These are phyloP conservation scores for Semibalanus balanoides DNA, from an alignment of 1,140 invertebrate species.

Conservation along the genomic window DNA sequence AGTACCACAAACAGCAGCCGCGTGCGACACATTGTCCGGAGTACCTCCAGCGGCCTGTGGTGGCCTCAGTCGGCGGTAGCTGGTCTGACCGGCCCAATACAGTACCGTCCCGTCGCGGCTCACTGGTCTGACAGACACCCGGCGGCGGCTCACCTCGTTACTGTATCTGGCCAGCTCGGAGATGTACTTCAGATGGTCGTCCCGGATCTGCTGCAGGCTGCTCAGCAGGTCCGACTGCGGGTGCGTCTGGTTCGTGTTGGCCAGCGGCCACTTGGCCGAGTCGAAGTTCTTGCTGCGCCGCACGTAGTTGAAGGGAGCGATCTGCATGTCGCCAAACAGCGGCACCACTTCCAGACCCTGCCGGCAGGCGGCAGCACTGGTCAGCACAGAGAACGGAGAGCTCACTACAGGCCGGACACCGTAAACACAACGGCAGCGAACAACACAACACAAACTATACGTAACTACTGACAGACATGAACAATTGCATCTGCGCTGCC, in stretches of 20 bases:
- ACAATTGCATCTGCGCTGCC: not conserved
- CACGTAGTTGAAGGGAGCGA: constrained; percentile 96
- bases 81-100: no score
- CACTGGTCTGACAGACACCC: no score
- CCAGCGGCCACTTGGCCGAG: constrained; percentile 78
- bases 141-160: constrained; percentile 63
- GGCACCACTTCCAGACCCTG: constrained; percentile 92
- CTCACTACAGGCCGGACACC: no score
- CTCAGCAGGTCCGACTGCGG: constrained; percentile 94
- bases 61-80: no score
- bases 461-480: not conserved
- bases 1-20: no score
- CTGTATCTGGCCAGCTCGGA: constrained; percentile 89
- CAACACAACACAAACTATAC: no score
- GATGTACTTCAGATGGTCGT: constrained; percentile 95
- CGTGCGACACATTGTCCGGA: no score
- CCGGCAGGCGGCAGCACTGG: not conserved
- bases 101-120: no score
- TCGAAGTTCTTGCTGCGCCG: constrained; percentile 92
- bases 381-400: not conserved
- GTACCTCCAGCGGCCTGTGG: no score
- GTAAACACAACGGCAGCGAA: no score
- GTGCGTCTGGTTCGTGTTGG: constrained; percentile 54
- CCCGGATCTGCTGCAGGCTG: constrained; percentile 82
- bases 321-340: constrained; percentile 98